phyloP scores from a whole-genome alignment of 2,113 vertebrate species.

The Camelus dromedarius region DNA sequence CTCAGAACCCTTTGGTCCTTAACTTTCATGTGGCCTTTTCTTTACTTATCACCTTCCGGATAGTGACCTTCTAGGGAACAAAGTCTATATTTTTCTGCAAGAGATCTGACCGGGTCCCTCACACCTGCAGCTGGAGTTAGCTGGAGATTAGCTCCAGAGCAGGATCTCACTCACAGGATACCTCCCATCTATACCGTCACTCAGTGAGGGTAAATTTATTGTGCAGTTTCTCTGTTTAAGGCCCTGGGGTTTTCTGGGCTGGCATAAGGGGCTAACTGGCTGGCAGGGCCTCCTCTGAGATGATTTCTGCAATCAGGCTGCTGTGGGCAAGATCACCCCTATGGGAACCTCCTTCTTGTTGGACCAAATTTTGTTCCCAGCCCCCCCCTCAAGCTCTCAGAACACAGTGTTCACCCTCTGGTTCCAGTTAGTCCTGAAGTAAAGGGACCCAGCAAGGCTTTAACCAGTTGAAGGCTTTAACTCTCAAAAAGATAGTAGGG shows the following conservation, averaged over 20 bases:
- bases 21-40: conserved; percentile 23
- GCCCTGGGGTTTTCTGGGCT: background rate
- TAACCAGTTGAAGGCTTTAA: background rate
- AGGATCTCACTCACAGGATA: background rate
- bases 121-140: background rate
- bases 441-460: background rate
- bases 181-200: background rate
- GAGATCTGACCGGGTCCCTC: background rate
- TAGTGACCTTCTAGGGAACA: background rate
- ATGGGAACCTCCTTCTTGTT: background rate
- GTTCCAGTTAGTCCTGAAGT: background rate
- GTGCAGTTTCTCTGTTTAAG: background rate
- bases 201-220: background rate
- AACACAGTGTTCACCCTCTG: background rate
- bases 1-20: background rate
- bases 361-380: background rate
- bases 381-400: background rate
- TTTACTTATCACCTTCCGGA: background rate
- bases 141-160: background rate
- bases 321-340: background rate
- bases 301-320: background rate
- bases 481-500: background rate
- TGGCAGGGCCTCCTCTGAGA: background rate
- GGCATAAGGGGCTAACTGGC: background rate
- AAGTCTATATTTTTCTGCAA: conserved; percentile 18